Percentiles rank a stretch among this genome's conserved stretches.
phyloP scores from a whole-genome alignment of 1,140 invertebrate species.

The Brachionus plicatilis region DNA sequence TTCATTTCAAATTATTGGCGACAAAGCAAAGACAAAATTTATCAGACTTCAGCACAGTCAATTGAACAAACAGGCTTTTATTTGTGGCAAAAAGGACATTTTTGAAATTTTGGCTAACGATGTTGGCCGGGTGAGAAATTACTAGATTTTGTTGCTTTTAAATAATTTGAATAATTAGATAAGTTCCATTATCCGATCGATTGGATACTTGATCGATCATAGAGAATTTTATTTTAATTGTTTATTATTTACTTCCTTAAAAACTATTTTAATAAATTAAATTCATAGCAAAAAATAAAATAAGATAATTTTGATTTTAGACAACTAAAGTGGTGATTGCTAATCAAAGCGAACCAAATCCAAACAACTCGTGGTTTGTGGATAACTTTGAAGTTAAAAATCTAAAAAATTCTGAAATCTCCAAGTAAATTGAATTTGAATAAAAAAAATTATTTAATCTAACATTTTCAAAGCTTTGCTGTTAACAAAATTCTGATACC shows the following conservation, averaged over 20 bases:
- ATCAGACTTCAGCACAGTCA: slow-evolving; percentile 21
- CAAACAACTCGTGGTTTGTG: neutral
- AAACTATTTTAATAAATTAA: no score
- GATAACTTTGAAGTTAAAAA: slow-evolving; percentile 26
- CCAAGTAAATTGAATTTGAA: neutral
- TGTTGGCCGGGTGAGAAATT: slow-evolving; percentile 9
- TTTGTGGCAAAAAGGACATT: slow-evolving; percentile 25
- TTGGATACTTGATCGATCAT: neutral
- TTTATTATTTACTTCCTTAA: neutral
- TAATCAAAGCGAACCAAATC: neutral
- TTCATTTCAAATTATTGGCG: neutral
- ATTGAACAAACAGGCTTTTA: slow-evolving; percentile 28
- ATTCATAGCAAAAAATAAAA: neutral
- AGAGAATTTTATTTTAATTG: neutral
- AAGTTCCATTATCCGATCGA: neutral
- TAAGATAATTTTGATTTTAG: neutral
- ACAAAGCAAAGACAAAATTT: slow-evolving; percentile 11
- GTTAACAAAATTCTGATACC: slow-evolving; percentile 1
- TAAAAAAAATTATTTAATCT: neutral
- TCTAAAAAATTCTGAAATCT: neutral
- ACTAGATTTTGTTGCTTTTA: neutral
- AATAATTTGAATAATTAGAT: neutral
- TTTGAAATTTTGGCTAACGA: slow-evolving; percentile 20
- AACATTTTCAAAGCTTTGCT: neutral
- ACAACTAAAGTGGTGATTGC: slow-evolving; percentile 23